A percentile compares a stretch with the other conserved stretches of the same genome.
Conservation (phyloP, 2,888 invertebrate species). For the Automeris io region DNA sequence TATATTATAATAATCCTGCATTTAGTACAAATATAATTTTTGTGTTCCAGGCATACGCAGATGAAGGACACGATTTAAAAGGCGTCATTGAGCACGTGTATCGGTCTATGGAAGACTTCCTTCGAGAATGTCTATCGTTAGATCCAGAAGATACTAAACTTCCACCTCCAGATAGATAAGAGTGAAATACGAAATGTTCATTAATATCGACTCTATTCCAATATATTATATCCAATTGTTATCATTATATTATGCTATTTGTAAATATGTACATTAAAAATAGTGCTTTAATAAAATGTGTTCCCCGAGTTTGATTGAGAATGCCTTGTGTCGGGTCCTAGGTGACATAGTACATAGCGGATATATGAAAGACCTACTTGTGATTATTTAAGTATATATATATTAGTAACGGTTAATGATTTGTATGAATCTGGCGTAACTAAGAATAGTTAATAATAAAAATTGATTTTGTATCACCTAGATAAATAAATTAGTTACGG, state of each 20-base stretch:
- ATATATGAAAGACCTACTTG: slow-evolving; percentile 34
- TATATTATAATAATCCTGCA: neutral
- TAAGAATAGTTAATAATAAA: slow-evolving; percentile 28
- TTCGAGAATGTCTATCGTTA: slow-evolving; percentile 92
- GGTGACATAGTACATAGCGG: slow-evolving; percentile 11
- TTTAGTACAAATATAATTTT: neutral
- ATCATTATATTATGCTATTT: slow-evolving; percentile 42
- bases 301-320: slow-evolving; percentile 51
- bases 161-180: slow-evolving; percentile 76
- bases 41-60: slow-evolving; percentile 88
- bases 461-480: slow-evolving; percentile 38
- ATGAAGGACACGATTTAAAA: slow-evolving; percentile 90
- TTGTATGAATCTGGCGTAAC: slow-evolving; percentile 33
- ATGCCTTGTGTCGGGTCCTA: slow-evolving; percentile 26
- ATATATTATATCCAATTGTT: slow-evolving; percentile 37
- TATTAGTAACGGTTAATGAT: slow-evolving; percentile 24
- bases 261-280: slow-evolving; percentile 71
- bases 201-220: slow-evolving; percentile 21
- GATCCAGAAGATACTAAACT: slow-evolving; percentile 86
- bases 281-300: slow-evolving; percentile 72
- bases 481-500: slow-evolving; percentile 28
- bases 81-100: slow-evolving; percentile 95
- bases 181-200: slow-evolving; percentile 20
- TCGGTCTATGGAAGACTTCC: slow-evolving; percentile 94
- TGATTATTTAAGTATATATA: slow-evolving; percentile 30